phyloP scores from a whole-genome alignment of 2,888 invertebrate genomes.

The Anarsia innoxiella region DNA sequence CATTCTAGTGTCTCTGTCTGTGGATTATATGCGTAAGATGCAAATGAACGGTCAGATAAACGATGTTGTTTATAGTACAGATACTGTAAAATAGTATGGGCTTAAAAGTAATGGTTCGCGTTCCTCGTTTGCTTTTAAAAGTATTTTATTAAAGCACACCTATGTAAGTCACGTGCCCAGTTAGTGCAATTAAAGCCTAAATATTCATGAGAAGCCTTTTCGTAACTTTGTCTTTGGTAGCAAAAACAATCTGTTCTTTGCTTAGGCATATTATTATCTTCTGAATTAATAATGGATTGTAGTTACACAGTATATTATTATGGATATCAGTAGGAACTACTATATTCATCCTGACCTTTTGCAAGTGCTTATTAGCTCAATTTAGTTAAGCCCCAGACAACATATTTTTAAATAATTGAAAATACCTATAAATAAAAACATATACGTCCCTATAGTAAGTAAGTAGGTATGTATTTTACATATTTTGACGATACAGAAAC shows the following conservation, averaged over 20 bases:
- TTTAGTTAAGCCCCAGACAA: conserved; percentile 10
- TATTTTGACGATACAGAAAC: conserved; percentile 9
- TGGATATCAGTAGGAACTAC: background rate
- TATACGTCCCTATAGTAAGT: conserved; percentile 1
- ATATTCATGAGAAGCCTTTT: too few relatives aligned
- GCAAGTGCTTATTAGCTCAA: conserved; percentile 13
- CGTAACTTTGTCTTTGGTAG: too few relatives aligned
- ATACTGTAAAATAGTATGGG: conserved; percentile 5
- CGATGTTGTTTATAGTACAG: conserved; percentile 2
- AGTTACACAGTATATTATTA: too few relatives aligned
- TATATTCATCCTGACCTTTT: conserved; percentile 10
- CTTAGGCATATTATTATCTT: too few relatives aligned
- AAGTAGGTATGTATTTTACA: conserved; percentile 1
- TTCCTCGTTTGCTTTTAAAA: background rate
- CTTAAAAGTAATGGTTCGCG: background rate
- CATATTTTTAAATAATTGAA: conserved; percentile 3
- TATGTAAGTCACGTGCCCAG: too few relatives aligned
- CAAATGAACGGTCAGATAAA: conserved; percentile 6
- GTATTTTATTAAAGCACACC: too few relatives aligned
- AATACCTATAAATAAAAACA: background rate
- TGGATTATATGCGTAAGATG: too few relatives aligned
- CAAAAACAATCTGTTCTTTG: too few relatives aligned
- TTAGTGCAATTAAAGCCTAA: too few relatives aligned
- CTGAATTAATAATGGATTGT: too few relatives aligned
- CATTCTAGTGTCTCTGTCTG: too few relatives aligned